Evolutionary conservation across 1,140 invertebrate species (phyloP).

Genomic region (Oncopodura yosiiana): DNA sequence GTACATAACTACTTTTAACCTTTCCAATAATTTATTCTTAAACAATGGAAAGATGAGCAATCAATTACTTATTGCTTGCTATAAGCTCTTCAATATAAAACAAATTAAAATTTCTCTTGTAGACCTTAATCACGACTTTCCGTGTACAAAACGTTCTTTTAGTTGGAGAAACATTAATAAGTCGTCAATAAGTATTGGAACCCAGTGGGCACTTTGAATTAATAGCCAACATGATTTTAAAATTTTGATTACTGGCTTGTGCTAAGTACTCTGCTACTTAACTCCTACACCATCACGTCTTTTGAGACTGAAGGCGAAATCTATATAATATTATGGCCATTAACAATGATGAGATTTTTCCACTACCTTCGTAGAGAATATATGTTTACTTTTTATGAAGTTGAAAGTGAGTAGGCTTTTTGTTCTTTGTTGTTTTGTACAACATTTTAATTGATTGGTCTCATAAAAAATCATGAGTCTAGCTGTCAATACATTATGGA

Average conservation of each 20-base stretch:
- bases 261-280: background rate
- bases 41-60: constrained; percentile 33
- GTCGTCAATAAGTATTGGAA: background rate
- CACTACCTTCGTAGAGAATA: too few species aligned
- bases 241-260: too few species aligned
- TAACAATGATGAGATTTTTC: too few species aligned
- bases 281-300: constrained; percentile 12
- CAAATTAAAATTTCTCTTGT: constrained; percentile 33
- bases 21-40: constrained; percentile 30
- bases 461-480: too few species aligned
- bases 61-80: constrained; percentile 27
- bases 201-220: background rate
- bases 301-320: too few species aligned
- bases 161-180: background rate
- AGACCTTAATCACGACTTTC: constrained; percentile 33
- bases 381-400: too few species aligned
- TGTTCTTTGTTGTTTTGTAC: too few species aligned
- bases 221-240: too few species aligned
- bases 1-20: background rate
- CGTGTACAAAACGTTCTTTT: constrained; percentile 6
- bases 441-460: too few species aligned
- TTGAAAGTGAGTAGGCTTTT: too few species aligned
- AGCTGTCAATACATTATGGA: too few species aligned
- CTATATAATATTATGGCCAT: too few species aligned
- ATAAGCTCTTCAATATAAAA: constrained; percentile 30